Evolutionary conservation across 2,888 invertebrate species (phyloP).

Genomic region (Trichogramma dendrolimi): DNA sequence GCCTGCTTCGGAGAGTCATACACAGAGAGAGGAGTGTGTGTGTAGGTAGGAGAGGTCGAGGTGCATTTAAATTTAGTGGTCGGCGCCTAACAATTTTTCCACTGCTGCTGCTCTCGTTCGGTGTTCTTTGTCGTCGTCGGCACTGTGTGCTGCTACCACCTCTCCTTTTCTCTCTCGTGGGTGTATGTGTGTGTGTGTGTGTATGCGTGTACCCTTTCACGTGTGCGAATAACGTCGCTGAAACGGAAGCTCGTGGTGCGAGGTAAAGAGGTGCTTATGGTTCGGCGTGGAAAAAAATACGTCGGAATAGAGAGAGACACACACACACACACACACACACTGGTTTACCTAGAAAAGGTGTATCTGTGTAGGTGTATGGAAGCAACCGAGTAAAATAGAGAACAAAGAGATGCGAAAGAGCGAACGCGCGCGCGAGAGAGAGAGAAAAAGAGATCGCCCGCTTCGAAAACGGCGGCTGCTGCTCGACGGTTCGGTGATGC

Average conservation of each 20-base stretch:
- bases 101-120: no score
- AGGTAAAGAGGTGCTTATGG: conserved; percentile 26
- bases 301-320: conserved; percentile 22
- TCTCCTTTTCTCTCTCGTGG: conserved; percentile 28
- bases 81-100: conserved; percentile 34
- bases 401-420: conserved; percentile 25
- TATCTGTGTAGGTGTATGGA: conserved; percentile 5
- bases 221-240: conserved; percentile 37
- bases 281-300: conserved; percentile 26
- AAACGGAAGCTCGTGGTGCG: conserved; percentile 30
- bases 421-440: conserved; percentile 5
- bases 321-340: no score
- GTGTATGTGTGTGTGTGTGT: background rate
- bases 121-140: no score
- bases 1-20: no score
- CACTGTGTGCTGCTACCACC: conserved; percentile 5
- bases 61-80: conserved; percentile 50
- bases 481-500: conserved; percentile 20
- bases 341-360: no score
- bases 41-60: background rate
- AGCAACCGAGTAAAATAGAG: conserved; percentile 29
- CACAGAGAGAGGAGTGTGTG: background rate
- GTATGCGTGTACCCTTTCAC: conserved; percentile 32
- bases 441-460: background rate
- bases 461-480: background rate